Conservation (phyloP, 1,140 invertebrate genomes). For the Heliconius hewitsoni region DNA sequence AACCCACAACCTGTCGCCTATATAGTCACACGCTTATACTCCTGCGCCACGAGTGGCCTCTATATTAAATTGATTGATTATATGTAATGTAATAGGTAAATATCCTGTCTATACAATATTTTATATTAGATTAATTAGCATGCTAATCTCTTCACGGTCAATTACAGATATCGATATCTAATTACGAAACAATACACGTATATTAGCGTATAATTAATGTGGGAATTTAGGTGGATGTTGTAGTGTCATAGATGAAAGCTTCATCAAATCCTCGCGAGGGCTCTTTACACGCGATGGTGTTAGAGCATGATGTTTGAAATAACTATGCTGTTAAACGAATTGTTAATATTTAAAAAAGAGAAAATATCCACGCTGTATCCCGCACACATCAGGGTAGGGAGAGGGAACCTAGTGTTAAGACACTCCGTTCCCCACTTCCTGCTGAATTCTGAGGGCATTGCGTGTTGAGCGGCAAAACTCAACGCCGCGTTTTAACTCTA, state of each 20-base stretch:
- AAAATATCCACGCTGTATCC: too few relatives aligned
- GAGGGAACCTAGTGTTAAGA: too few relatives aligned
- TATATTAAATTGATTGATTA: background rate
- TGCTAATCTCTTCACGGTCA: slow-evolving; percentile 1
- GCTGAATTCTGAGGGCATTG: too few relatives aligned
- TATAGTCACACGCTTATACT: too few relatives aligned
- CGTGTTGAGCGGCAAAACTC: too few relatives aligned
- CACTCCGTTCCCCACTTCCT: too few relatives aligned
- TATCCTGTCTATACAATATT: background rate
- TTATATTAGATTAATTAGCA: background rate
- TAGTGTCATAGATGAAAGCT: background rate
- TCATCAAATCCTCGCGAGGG: background rate
- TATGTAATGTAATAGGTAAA: background rate
- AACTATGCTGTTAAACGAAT: background rate
- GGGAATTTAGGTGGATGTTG: slow-evolving; percentile 46
- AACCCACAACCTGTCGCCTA: too few relatives aligned
- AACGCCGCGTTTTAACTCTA: too few relatives aligned
- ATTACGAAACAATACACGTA: slow-evolving; percentile 30
- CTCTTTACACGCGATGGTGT: background rate
- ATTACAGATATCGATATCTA: slow-evolving; percentile 22
- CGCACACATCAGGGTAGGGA: too few relatives aligned
- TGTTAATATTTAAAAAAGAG: background rate
- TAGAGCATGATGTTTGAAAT: background rate
- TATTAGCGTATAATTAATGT: slow-evolving; percentile 34
- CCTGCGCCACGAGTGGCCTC: too few relatives aligned